Conservation (phyloP, 92 coral and sea anemone genomes). For the Epizoanthus ramosus region DNA sequence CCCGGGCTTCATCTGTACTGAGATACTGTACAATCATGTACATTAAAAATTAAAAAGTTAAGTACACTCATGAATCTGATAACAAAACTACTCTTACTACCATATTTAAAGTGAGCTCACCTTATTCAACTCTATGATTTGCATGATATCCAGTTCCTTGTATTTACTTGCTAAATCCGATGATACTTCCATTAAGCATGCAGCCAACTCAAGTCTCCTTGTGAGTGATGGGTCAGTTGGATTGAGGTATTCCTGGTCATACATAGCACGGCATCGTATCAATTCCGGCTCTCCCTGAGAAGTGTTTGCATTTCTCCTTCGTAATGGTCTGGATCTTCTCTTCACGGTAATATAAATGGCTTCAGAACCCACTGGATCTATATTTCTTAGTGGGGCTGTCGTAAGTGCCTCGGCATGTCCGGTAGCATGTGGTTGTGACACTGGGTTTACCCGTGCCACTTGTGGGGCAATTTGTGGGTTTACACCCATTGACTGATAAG, state of each 20-base stretch:
- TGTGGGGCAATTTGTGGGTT: constrained; percentile 1
- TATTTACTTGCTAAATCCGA: constrained; percentile 62
- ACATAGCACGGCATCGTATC: constrained; percentile 8
- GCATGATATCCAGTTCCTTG: constrained; percentile 61
- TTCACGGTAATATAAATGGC: constrained; percentile 10
- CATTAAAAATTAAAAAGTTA: no score
- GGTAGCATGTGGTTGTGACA: constrained; percentile 8
- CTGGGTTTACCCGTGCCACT: constrained; percentile 13
- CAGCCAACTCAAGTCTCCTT: constrained; percentile 49
- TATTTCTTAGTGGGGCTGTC: neutral
- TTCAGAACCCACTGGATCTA: neutral
- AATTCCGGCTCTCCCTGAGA: constrained; percentile 14
- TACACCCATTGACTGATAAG: constrained; percentile 14
- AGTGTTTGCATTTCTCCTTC: neutral
- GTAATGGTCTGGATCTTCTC: constrained; percentile 8
- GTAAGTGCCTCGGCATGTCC: constrained; percentile 13
- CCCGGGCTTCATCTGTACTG: no score
- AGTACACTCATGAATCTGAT: no score
- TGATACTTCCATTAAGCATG: constrained; percentile 24
- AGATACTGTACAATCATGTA: no score
- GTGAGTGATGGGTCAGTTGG: constrained; percentile 40
- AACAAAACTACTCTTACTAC: no score
- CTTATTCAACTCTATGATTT: constrained; percentile 69
- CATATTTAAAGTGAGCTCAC: constrained; percentile 41
- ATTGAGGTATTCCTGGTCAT: constrained; percentile 42